Conservation (phyloP, 2,888 invertebrate genomes). For the Andrena bicolor region DNA sequence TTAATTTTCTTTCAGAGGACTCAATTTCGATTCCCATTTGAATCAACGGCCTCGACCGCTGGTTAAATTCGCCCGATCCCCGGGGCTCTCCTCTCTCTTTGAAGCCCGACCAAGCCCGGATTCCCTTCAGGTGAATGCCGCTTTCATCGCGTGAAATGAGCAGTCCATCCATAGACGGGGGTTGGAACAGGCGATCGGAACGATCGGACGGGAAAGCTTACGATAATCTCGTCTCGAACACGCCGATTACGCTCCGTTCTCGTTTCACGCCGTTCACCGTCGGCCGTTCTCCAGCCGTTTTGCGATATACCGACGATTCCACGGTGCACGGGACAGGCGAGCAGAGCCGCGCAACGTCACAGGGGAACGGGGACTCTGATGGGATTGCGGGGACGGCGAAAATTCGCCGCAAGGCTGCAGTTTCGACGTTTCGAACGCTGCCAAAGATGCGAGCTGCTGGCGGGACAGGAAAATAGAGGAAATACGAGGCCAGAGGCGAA, state of each 20-base stretch:
- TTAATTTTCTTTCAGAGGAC: slow-evolving; percentile 58
- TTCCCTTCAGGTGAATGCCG: slow-evolving; percentile 55
- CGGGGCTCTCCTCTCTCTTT: slow-evolving; percentile 41
- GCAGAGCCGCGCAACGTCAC: neutral
- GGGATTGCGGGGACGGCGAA: slow-evolving; percentile 29
- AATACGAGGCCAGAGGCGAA: slow-evolving; percentile 36
- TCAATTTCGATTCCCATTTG: slow-evolving; percentile 58
- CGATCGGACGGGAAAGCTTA: slow-evolving; percentile 49
- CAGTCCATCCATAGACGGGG: slow-evolving; percentile 36
- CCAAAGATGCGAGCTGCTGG: neutral
- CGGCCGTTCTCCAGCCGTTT: slow-evolving; percentile 15
- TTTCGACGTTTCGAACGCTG: slow-evolving; percentile 5
- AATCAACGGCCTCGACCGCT: slow-evolving; percentile 37
- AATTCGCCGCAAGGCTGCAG: slow-evolving; percentile 1
- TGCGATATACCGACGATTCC: slow-evolving; percentile 10
- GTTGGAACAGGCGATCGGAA: slow-evolving; percentile 34
- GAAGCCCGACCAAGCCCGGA: slow-evolving; percentile 55
- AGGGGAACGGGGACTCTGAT: slow-evolving; percentile 18
- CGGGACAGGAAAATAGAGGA: slow-evolving; percentile 7
- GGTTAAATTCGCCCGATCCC: slow-evolving; percentile 59
- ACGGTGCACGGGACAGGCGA: neutral
- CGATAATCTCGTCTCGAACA: slow-evolving; percentile 56
- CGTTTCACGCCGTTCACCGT: slow-evolving; percentile 27
- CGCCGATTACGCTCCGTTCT: slow-evolving; percentile 51
- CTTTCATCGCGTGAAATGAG: slow-evolving; percentile 57